Base-by-base conservation (phyloP, 2,113 vertebrate species). In the Syngnathus typhle region DNA sequence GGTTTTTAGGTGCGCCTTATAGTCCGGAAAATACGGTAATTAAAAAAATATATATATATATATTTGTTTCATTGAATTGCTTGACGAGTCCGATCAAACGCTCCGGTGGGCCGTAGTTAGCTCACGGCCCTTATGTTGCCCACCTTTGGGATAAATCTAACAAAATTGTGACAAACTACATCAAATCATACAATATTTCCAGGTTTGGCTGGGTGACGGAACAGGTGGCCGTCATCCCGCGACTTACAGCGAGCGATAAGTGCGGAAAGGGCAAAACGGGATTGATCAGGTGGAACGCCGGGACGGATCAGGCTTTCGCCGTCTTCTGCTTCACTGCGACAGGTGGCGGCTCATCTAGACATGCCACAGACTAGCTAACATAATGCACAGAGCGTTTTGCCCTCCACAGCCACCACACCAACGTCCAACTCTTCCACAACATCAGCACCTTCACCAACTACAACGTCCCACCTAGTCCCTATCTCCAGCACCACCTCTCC, bases 191-290 rank as follows among this genome's bases (percentile, higher is more conserved):
- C 27, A 27, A 27, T 27, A 27, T 37, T 36, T 2, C 43, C 80
- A 92, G 91, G 47, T 92, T 18, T 52, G 91, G 91, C 11, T 92
- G 91, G 91, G 66, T 83, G 12, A 75, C 82, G 16, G 88, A 89
- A 43, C 51, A 68, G 64, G 21, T 74, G 0, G 89, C 77, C 0
- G 84, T 88, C 43, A 1, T 91, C 67, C 90, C 90, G 3, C 87
- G 91, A 19, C 67, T 65, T 1, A 74, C 54, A 5, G 0, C 65
- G 1, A 69, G 68, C n/a, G 1, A 0, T 0, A 85, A 39, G 0
- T 92, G 90, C 80, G 91, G 90, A 18, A 1, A 18, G 0, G 75
- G 74, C 1, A 73, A 65, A 8, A 75, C 27, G 0, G 91, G 90
- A 0, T 4, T 89, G 72, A 64, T 80, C 54, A 0, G 0, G 23